Base-by-base conservation (phyloP, 2,113 vertebrate species). In the Oncorhynchus gorbuscha region DNA sequence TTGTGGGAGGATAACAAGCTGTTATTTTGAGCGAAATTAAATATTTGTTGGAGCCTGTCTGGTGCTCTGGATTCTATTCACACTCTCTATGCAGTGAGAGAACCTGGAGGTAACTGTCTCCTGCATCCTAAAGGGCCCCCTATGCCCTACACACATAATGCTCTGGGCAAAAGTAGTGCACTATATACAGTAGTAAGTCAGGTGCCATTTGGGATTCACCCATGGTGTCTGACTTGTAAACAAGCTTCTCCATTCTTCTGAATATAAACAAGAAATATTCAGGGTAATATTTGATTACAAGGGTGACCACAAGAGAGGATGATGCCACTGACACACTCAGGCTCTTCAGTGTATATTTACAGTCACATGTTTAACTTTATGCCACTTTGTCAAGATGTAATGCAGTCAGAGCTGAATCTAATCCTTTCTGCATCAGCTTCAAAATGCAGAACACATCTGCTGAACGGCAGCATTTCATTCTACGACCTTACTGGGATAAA, bases 401-500 rank as follows among this genome's bases (percentile, higher is more conserved):
- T 71, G 80, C 3, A 79, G 73, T 11, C 35, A 69, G 39, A 61
- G 11, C 49, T 16, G 14, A 13, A 51, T 51, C 13, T 13, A 13
- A 51, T 51, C 49, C 3, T 71, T 71, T 79, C 72, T 79, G 48
- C 39, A 61, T 51, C 62, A 76, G 5, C 67, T 69, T 1, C 67
- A 3, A 39, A 8, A 69, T 18, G 11, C 65, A 68, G 20, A 32
- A 16, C 16, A 39, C 18, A 69, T 69, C 32, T 7, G 1, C n/a
- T 22, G n/a, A 66, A 5, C 32, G 26, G 67, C 61, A 48, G 71
- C 69, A 5, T 28, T 49, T 26, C 3, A 75, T 61, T 82, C 72
- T 11, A 24, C 20, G 72, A 70, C 68, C 24, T 51, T 74, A 59
- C 76, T 71, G 55, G 71, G 71, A 30, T 35, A 45, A 68, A 76